Conservation (phyloP, 2,113 vertebrate species). For the Motacilla tschutschensis region DNA sequence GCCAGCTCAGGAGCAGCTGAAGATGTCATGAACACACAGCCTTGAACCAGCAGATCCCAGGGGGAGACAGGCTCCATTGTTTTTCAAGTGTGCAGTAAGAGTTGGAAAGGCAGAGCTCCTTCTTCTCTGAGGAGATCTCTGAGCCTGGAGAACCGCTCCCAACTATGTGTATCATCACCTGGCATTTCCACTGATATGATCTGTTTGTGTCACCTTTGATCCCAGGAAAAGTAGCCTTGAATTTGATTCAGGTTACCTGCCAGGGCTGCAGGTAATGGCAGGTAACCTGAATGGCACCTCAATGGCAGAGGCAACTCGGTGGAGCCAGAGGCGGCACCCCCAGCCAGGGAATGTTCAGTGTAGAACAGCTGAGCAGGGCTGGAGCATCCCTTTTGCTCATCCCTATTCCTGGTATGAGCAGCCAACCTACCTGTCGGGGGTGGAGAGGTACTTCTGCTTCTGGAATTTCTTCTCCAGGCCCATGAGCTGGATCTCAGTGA, state of each 20-base stretch:
- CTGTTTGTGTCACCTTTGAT: background rate
- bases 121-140: background rate
- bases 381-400: background rate
- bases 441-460: constrained; percentile 98
- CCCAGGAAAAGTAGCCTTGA: background rate
- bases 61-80: background rate
- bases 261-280: background rate
- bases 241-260: background rate
- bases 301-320: background rate
- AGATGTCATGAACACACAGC: background rate
- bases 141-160: background rate
- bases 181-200: background rate
- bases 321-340: background rate
- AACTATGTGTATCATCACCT: background rate
- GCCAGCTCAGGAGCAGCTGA: background rate
- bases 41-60: background rate
- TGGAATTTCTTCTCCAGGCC: constrained; percentile 98
- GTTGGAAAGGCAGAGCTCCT: background rate
- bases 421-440: constrained; percentile 88
- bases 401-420: background rate
- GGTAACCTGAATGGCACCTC: background rate
- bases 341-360: background rate
- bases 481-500: constrained; percentile 97
- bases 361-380: background rate
- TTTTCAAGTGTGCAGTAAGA: background rate